A percentile compares a stretch with the other conserved stretches of the same genome.
Conservation (phyloP, 2,888 invertebrate species). For the Crepidodera aurea region DNA sequence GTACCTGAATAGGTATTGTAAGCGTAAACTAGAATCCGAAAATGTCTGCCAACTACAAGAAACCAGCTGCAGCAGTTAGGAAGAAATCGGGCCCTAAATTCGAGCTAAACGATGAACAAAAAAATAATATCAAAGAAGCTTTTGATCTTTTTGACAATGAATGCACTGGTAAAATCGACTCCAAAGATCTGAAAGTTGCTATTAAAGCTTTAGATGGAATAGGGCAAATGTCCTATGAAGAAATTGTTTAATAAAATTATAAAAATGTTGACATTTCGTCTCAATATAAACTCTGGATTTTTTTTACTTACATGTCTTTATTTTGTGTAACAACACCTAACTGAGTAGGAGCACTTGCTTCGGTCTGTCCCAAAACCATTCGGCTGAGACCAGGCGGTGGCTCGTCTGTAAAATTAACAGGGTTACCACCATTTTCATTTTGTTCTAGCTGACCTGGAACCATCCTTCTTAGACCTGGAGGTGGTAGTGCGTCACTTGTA, state of each 20-base stretch:
- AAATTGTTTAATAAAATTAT: constrained; percentile 86
- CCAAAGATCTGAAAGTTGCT: constrained; percentile 93
- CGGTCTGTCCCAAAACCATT: constrained; percentile 68
- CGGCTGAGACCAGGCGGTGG: constrained; percentile 73
- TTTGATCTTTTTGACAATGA: constrained; percentile 94
- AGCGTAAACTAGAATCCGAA: too few relatives aligned
- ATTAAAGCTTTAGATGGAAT: constrained; percentile 90
- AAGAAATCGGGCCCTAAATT: constrained; percentile 66
- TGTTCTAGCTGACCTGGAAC: constrained; percentile 72
- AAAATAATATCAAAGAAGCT: constrained; percentile 92
- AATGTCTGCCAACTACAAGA: constrained; percentile 29
- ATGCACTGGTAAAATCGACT: constrained; percentile 86
- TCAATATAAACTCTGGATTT: too few relatives aligned
- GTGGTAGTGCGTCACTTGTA: constrained; percentile 64
- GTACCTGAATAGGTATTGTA: too few relatives aligned
- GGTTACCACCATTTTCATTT: constrained; percentile 40
- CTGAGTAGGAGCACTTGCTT: constrained; percentile 47
- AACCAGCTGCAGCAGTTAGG: constrained; percentile 59
- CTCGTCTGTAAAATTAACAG: constrained; percentile 55
- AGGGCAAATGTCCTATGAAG: constrained; percentile 85
- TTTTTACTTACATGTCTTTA: constrained; percentile 48
- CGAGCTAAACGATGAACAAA: constrained; percentile 89
- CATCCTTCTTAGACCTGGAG: constrained; percentile 71
- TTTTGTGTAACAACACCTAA: constrained; percentile 53
- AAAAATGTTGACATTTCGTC: too few relatives aligned